Evolutionary conservation across 2,113 vertebrate genomes (phyloP), one percentile per base, ranked within the genome.

Genomic region (Lepisosteus osseus): DNA sequence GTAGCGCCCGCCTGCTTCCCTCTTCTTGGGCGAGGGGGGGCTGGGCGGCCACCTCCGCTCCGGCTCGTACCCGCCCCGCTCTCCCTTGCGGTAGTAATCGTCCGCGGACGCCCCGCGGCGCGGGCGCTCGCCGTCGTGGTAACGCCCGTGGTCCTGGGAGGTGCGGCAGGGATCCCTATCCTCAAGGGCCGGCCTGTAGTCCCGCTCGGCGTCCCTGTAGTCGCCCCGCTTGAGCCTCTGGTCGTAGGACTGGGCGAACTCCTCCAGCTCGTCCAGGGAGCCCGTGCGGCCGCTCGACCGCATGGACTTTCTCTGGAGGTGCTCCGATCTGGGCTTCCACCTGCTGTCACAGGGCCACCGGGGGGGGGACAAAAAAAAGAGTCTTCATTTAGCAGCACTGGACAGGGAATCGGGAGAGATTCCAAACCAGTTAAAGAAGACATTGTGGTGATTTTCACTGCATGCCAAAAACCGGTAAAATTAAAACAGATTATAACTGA

Each of bases 181-280:
- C 54, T 91, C 82, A 0, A 82, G 5, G 0, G 94, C 93, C 40
- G 89, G 93, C 76, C 81, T 91, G 64, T 86, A 86, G 1, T 84
- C 78, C 11, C 63, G 70, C 6, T 86, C 78, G 9, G 78, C 71
- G 0, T 83, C 82, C 3, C 72, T 76, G 42, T 42, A 79, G 9
- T 92, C 92, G 0, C 84, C 79, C 17, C 91, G 84, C 7, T 90
- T 90, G 7, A 65, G 56, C 9, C 80, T 65, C 72, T 91, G 90
- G 75, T 89, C 91, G 70, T 95, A 96, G 1, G 92, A 89, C 73
- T 92, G 90, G 0, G 95, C 94, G 11, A 97, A 96, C 69, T 95
- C 96, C 17, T 97, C 96, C 81, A 99, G 90, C 84, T 98, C 96
- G 0, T 98, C 96, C 86, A 98, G 92, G 29, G 97, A 99, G 61